Percentiles rank a stretch among this genome's conserved stretches.
Conservation (phyloP, 2,888 invertebrate species). For the Cryptocheilus praepositus region DNA sequence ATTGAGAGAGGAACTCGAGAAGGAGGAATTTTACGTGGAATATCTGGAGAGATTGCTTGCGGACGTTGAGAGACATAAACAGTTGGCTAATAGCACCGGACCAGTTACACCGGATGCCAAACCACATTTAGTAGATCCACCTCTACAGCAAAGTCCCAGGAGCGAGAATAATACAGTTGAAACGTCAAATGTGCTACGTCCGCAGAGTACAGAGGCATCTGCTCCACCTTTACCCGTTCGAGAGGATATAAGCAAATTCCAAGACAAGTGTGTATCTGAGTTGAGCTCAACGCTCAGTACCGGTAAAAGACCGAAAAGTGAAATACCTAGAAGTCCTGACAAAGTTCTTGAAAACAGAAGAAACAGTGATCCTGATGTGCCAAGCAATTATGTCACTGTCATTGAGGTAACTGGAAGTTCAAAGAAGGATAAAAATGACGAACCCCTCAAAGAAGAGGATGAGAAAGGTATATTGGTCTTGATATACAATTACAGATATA, state of each 20-base stretch:
- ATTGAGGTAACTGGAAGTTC: conserved; percentile 88
- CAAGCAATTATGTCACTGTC: conserved; percentile 87
- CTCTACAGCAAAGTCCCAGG: conserved; percentile 48
- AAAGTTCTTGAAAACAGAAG: conserved; percentile 70
- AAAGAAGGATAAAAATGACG: conserved; percentile 69
- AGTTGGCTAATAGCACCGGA: conserved; percentile 61
- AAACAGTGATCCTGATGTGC: conserved; percentile 75
- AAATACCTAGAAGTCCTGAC: conserved; percentile 70
- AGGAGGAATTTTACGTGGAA: conserved; percentile 93
- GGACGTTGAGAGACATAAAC: conserved; percentile 89
- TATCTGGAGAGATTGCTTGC: conserved; percentile 89
- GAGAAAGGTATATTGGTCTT: conserved; percentile 69
- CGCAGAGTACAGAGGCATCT: conserved; percentile 55
- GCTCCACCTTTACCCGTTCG: conserved; percentile 71
- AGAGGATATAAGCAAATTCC: conserved; percentile 71
- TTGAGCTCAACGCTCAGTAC: conserved; percentile 70
- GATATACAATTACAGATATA: background rate
- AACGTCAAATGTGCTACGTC: conserved; percentile 29
- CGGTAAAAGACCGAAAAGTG: conserved; percentile 70
- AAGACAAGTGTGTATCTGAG: conserved; percentile 74
- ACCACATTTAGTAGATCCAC: conserved; percentile 60
- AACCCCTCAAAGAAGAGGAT: conserved; percentile 77
- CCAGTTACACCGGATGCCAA: conserved; percentile 75
- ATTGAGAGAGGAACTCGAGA: conserved; percentile 89
- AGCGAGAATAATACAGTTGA: conserved; percentile 44